Percentiles rank a stretch among this genome's conserved stretches.
Conservation (phyloP, 1,140 invertebrate genomes). For the Calephelis nemesis region DNA sequence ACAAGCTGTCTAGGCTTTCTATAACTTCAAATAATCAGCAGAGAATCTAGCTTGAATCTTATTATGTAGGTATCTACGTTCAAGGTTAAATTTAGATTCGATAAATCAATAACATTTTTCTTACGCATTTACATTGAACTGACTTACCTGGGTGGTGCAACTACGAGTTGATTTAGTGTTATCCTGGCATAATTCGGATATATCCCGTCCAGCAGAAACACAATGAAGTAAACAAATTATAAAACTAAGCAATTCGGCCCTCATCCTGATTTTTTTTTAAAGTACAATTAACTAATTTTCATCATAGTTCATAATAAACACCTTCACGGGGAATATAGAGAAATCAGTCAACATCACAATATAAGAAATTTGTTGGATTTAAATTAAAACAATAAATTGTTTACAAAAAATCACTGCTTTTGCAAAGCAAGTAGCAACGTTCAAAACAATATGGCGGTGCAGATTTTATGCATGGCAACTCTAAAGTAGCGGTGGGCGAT, state of each 20-base stretch:
- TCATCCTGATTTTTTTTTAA: constrained; percentile 27
- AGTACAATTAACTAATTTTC: not conserved
- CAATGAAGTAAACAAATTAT: constrained; percentile 40
- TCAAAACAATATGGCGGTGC: constrained; percentile 7
- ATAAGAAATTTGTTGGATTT: not conserved
- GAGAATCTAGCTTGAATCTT: not conserved
- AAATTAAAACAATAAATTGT: not conserved
- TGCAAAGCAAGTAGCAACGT: constrained; percentile 3
- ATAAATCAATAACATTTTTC: constrained; percentile 39
- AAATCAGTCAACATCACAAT: not conserved
- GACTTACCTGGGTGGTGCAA: constrained; percentile 54
- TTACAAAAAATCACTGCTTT: constrained; percentile 12
- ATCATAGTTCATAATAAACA: not conserved
- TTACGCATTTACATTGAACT: constrained; percentile 19
- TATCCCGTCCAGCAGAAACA: constrained; percentile 37
- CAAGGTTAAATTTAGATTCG: constrained; percentile 34
- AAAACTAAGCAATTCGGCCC: constrained; percentile 33
- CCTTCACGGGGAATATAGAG: not conserved
- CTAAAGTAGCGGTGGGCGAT: too few species aligned
- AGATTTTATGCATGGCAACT: too few species aligned
- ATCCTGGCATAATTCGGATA: constrained; percentile 45
- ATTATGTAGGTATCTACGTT: constrained; percentile 14
- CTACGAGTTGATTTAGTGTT: constrained; percentile 44
- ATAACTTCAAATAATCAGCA: not conserved
- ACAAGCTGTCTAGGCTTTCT: not conserved